Evolutionary conservation across 2,797 vertebrate genomes (phyloP), one percentile per base, ranked within the genome.

Genomic region (Pseudomugil tenellus): DNA sequence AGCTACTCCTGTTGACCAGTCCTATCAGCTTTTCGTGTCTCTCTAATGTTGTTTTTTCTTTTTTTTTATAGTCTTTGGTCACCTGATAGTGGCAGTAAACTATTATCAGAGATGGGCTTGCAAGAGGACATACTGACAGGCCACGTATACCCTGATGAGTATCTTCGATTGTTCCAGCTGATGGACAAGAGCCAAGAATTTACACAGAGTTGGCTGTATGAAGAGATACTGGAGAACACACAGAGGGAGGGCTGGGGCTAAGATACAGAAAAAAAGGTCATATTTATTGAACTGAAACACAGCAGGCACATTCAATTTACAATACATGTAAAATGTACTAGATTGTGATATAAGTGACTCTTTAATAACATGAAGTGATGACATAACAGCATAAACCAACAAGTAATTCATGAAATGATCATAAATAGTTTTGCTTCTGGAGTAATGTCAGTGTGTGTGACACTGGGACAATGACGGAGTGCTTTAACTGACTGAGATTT

Each of bases 131-230:
- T 91, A 25, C 41, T 81, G 74, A 90, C 94, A 5, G 92, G 92
- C 65, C 67, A 93, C 0, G 79, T 99, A 12, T 90, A 89, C 69
- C 96, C 97, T 58, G 83, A 93, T 19, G 94, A 97, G 63, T 99
- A 97, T 70, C 96, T 91, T 64, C 82, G 6, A 9, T 91, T 99
- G 59, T 99, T 97, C 37, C 92, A 96, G 84, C 81, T 93, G 70
- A 94, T 99, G 87, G 94, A 96, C 67, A 85, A 91, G 81, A 96
- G 92, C 0, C 80, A 86, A 81, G 91, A 94, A 58, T 95, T 96
- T 80, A 75, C 65, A 57, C 94, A 95, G 74, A 96, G 93, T 74
- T 98, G 96, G 95, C 87, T 98, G 1, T 94, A 95, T 56, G 90
- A 95, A 35, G 96, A 97, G 43, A 77, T 79, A 11, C 57, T 95